Evolutionary conservation across 2,797 vertebrate species (phyloP).

Genomic region (Rhinella marina): DNA sequence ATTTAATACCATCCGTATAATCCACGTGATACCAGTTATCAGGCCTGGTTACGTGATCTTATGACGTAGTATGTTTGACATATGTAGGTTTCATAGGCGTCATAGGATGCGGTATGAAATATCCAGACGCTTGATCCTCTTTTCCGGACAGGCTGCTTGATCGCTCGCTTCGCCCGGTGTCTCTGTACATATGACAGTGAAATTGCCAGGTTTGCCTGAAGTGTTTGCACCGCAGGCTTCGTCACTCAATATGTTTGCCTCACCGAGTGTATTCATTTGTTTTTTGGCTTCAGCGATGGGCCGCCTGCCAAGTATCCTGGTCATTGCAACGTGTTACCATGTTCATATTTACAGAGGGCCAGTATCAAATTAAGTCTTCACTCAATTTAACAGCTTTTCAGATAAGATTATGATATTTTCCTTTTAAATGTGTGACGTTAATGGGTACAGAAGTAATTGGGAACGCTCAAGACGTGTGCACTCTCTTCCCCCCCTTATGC

Average conservation of each 20-base stretch:
- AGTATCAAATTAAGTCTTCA: constrained; percentile 45
- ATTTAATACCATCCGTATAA: neutral
- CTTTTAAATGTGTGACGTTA: constrained; percentile 46
- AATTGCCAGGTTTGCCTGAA: constrained; percentile 21
- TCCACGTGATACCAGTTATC: neutral
- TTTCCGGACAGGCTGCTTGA: neutral
- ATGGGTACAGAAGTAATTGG: constrained; percentile 34
- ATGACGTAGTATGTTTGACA: neutral
- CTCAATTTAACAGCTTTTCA: constrained; percentile 56
- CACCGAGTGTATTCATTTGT: neutral
- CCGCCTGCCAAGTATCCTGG: neutral
- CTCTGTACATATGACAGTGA: neutral
- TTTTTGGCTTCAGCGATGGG: constrained; percentile 7
- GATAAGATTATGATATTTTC: constrained; percentile 58
- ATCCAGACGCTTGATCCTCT: neutral
- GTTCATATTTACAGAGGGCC: constrained; percentile 28
- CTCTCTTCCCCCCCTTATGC: constrained; percentile 57
- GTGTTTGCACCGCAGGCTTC: constrained; percentile 25
- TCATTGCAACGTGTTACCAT: constrained; percentile 6
- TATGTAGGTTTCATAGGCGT: neutral
- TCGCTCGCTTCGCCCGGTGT: neutral
- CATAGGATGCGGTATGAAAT: neutral
- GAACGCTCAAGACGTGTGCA: constrained; percentile 17
- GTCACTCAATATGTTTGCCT: constrained; percentile 25
- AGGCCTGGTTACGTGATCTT: neutral